Conservation (phyloP, 2,888 invertebrate species). For the Adelognathus sp. region DNA sequence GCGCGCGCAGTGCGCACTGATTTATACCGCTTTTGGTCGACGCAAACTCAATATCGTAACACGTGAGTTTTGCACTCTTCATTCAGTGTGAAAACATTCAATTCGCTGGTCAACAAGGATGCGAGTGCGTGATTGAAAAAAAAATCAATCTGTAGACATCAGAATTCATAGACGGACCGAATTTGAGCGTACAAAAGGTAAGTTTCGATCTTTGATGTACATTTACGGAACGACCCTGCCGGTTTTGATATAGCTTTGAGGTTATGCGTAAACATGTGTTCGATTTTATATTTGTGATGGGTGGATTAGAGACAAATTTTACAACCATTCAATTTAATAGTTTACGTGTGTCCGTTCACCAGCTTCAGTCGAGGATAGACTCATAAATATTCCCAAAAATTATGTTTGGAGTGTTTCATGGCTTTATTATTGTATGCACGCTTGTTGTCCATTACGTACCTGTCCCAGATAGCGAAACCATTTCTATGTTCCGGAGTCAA, state of each 20-base stretch:
- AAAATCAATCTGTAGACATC: not conserved
- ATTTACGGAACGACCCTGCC: not conserved
- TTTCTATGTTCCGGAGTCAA: too few relatives aligned
- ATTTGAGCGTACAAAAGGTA: not conserved
- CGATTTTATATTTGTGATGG: not conserved
- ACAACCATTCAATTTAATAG: not conserved
- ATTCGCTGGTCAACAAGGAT: not conserved
- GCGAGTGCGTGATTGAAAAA: not conserved
- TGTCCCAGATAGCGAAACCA: too few relatives aligned
- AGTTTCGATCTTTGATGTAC: not conserved
- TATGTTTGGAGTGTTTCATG: not conserved
- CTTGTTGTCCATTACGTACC: too few relatives aligned
- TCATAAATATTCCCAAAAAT: too few relatives aligned
- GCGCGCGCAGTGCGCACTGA: too few relatives aligned
- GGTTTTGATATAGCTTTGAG: slow-evolving; percentile 1
- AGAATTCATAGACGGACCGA: not conserved
- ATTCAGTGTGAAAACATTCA: not conserved
- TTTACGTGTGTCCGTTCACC: not conserved
- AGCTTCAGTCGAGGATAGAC: too few relatives aligned
- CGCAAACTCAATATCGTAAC: not conserved
- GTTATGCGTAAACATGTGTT: slow-evolving; percentile 32
- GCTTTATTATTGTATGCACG: too few relatives aligned
- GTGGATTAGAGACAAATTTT: not conserved
- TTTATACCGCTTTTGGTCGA: not conserved
- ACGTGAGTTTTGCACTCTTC: not conserved